A percentile compares a stretch with the other conserved stretches of the same genome.
Evolutionary conservation across 1,140 invertebrate genomes (phyloP).

Genomic region (Araneus ventricosus): DNA sequence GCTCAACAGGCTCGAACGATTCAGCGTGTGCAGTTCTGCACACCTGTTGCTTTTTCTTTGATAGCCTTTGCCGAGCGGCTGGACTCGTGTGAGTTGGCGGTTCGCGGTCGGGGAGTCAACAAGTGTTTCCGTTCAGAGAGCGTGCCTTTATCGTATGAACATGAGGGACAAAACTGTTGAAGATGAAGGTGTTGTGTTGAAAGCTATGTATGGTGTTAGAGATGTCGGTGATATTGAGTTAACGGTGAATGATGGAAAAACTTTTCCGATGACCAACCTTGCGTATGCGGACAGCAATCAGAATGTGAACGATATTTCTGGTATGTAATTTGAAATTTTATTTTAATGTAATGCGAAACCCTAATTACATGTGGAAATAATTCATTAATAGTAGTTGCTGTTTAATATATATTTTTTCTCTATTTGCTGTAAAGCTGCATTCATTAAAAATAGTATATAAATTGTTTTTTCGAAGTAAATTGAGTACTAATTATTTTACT

Average conservation of each 20-base stretch:
- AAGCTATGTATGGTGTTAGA: background rate
- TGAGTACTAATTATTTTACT: too few relatives aligned
- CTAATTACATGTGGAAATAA: too few relatives aligned
- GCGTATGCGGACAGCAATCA: constrained; percentile 32
- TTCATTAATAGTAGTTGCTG: too few relatives aligned
- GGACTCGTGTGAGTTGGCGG: background rate
- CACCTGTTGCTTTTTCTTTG: background rate
- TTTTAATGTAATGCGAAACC: background rate
- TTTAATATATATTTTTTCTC: too few relatives aligned
- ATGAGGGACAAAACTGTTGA: constrained; percentile 1
- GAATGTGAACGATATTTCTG: constrained; percentile 4
- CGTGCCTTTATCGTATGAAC: background rate
- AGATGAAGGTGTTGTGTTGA: background rate
- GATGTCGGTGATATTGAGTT: background rate
- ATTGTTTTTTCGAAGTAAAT: too few relatives aligned
- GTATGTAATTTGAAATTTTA: background rate
- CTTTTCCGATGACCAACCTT: background rate
- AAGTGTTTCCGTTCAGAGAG: background rate
- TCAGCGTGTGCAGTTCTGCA: background rate
- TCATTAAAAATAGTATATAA: too few relatives aligned
- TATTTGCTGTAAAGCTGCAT: too few relatives aligned
- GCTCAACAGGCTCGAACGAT: background rate
- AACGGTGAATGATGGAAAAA: background rate
- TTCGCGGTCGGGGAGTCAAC: background rate
- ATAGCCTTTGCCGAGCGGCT: background rate